These are phyloP conservation scores for Macrochelys suwanniensis DNA, from an alignment of 2,797 vertebrate genomes.

Conservation along the genomic window DNA sequence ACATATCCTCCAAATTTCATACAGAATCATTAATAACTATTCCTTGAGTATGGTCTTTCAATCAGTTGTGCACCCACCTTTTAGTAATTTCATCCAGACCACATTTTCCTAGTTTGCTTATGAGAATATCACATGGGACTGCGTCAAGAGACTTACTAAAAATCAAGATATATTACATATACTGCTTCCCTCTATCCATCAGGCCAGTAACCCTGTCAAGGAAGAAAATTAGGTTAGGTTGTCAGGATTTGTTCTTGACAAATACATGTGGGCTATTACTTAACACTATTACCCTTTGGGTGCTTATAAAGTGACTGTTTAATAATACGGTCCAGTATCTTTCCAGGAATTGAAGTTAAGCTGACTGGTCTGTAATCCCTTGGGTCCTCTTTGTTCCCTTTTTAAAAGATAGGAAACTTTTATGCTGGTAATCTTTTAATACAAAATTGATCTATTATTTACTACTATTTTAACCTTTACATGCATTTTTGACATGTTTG, in stretches of 20 bases:
- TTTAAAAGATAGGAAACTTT: background rate
- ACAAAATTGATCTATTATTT: background rate
- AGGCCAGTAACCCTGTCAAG: background rate
- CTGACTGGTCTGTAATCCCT: background rate
- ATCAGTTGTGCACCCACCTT: background rate
- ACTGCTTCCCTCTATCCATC: background rate
- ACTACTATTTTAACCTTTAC: background rate
- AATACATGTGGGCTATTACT: too few species aligned
- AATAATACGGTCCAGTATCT: background rate
- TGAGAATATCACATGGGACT: background rate
- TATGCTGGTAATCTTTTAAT: background rate
- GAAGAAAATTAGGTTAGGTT: background rate
- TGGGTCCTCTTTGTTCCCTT: background rate
- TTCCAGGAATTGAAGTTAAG: background rate
- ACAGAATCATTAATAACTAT: background rate
- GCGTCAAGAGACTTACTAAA: too few species aligned
- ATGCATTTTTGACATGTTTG: background rate
- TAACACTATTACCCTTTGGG: background rate
- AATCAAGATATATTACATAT: too few species aligned
- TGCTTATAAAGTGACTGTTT: background rate
- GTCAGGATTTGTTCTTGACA: background rate
- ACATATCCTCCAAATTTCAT: background rate
- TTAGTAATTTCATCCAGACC: background rate
- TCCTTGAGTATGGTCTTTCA: background rate
- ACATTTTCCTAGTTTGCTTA: background rate